Evolutionary conservation across 2,888 invertebrate species (phyloP).

Genomic region (Melanargia galathea): DNA sequence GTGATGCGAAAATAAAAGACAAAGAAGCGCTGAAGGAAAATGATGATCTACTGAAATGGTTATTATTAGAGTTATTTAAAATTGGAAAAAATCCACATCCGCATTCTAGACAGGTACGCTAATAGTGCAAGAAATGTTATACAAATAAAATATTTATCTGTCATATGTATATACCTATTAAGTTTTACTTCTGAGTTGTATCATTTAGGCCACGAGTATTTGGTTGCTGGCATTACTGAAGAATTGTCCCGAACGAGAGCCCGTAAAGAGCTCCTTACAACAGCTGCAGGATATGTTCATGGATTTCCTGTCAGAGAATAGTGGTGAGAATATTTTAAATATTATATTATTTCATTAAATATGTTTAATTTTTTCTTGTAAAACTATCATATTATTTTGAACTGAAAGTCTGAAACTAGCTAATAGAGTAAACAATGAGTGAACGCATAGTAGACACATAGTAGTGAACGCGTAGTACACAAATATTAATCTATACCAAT

Average conservation of each 20-base stretch:
- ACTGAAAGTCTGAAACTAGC: no score
- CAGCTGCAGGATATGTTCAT: slow-evolving; percentile 92
- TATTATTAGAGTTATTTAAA: slow-evolving; percentile 87
- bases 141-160: no score
- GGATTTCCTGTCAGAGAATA: slow-evolving; percentile 93
- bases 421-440: no score
- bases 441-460: no score
- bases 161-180: no score
- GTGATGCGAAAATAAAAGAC: slow-evolving; percentile 71
- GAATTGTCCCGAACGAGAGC: slow-evolving; percentile 87
- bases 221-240: slow-evolving; percentile 94
- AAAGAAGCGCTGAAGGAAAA: slow-evolving; percentile 78
- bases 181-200: neutral
- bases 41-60: slow-evolving; percentile 84
- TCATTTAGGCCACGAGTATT: slow-evolving; percentile 86
- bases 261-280: slow-evolving; percentile 85
- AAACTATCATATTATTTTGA: no score
- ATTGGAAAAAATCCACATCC: slow-evolving; percentile 88
- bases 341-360: no score
- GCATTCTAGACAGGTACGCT: slow-evolving; percentile 88
- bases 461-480: no score
- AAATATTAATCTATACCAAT: no score
- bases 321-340: slow-evolving; percentile 83
- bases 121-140: neutral
- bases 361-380: no score